Base-by-base conservation (phyloP, 30 jellyfish, hydroid and myxozoan species). In the Nemopilema nomurai region DNA sequence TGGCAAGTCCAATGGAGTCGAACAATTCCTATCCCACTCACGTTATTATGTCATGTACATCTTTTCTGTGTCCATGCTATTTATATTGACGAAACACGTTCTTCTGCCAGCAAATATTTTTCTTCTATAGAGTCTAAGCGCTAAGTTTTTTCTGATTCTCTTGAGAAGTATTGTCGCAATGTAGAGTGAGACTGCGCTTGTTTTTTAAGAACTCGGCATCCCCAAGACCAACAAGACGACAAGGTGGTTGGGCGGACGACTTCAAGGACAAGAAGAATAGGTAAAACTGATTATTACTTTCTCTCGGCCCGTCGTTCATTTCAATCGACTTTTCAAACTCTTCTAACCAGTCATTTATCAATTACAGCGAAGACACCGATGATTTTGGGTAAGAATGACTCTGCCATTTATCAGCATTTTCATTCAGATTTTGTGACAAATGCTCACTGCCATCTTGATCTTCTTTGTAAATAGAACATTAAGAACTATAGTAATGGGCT, bases 191-290 rank as follows among this genome's bases (percentile, higher is more conserved):
- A 41, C 57, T 41, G 57, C 13, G 6, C 13, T 41, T 41, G 6
- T 41, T 41, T 41, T 41, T 83, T 28, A 62, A 83, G 91, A 52
- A 41, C 19, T 69, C 77, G 28, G 28, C 84, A 31, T 91, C 97
- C n/a, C 97, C 97, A 68, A 85, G 87, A 74, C 98, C 98, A 25
- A 81, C 97, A 19, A 74, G 98, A 79, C 74, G 96, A 66, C 95
- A 93, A 70, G 97, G 98, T 27, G 98, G 97, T 65, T 93, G 98
- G 98, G 96, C 96, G 13, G 98, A 89, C 67, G 96, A 88, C 76
- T 79, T 88, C 69, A 89, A 89, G 49, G 97, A 89, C 4, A 85
- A 89, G 86, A 93, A 85, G 71, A 85, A 80, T 49, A 90, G 96
- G 97, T 89, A 88, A 18, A 72, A 26, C 26, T 6, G 52, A 28